Base-by-base conservation (phyloP, 2,113 vertebrate species). In the Chlamydotis undulata region DNA sequence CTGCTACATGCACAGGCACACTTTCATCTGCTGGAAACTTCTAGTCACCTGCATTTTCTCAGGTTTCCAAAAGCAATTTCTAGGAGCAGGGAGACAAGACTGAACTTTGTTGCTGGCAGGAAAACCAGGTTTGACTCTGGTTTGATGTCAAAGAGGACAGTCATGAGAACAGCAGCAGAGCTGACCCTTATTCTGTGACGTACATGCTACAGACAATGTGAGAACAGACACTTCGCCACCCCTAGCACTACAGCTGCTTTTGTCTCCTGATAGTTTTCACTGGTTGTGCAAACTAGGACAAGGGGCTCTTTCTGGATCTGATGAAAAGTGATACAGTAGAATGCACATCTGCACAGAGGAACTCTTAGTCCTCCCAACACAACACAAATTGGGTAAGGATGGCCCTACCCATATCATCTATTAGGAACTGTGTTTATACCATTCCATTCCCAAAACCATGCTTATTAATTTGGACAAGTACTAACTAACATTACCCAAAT, bases 11-110 rank as follows among this genome's bases (percentile, higher is more conserved):
- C 47, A 87, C 16, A 87, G 52, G 35, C 59, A 93, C 43, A 29
- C 33, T 80, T 90, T 41, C 0, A 0, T 37, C 69, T 81, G 37
- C 60, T 78, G 28, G 45, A 83, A 94, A 83, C 43, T 85, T 83
- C 24, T 24, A 61, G 35, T 18, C 47, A 69, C n/a, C 37, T 52
- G n/a, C 18, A 33, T 89, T 69, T 92, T 89, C 55, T 83, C 86
- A 57, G 14, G 52, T 83, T 96, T 92, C 76, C 52, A 86, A 87
- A 88, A 70, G 60, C n/a, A 67, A 70, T 67, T 89, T 92, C 76
- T 68, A 74, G 12, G 25, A 83, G 56, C n/a, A 91, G 56, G 67
- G 43, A 77, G 6, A 55, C 29, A 85, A 83, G 24, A 87, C 0
- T 78, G 55, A 78, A 93, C 80, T 83, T 61, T 86, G 19, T 14